phyloP scores from a whole-genome alignment of 2,888 invertebrate species.

The Trypoxylon attenuatum region DNA sequence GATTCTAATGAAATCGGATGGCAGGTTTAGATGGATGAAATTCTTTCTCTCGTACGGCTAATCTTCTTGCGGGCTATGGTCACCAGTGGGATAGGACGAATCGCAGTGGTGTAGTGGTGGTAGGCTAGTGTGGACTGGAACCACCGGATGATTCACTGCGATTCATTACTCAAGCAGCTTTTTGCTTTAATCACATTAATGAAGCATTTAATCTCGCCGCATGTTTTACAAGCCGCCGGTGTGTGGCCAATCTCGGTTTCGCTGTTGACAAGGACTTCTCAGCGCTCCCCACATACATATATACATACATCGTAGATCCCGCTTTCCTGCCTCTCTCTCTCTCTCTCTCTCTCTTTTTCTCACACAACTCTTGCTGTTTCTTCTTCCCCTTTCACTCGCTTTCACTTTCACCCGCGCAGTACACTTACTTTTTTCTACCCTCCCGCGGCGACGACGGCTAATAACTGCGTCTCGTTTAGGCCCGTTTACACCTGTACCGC shows the following conservation, averaged over 20 bases:
- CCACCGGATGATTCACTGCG: conserved; percentile 69
- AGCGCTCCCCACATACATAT: conserved; percentile 29
- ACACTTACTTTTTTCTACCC: conserved; percentile 51
- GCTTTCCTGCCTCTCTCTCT: conserved; percentile 16
- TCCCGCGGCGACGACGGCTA: conserved; percentile 59
- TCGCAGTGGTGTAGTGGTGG: not conserved
- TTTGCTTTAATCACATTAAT: conserved; percentile 75
- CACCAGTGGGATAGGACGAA: too few relatives aligned
- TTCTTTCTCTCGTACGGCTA: too few relatives aligned
- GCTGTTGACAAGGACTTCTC: conserved; percentile 67
- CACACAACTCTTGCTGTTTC: too few relatives aligned
- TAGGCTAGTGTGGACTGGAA: conserved; percentile 2
- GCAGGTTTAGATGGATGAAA: too few relatives aligned
- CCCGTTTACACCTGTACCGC: conserved; percentile 67
- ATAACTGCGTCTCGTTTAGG: conserved; percentile 67
- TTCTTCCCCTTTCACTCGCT: conserved; percentile 14
- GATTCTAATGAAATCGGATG: too few relatives aligned
- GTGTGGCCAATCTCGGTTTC: conserved; percentile 69
- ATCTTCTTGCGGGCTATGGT: too few relatives aligned
- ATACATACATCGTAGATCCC: too few relatives aligned
- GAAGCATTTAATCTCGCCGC: conserved; percentile 74
- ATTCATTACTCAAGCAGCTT: conserved; percentile 73
- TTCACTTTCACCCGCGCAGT: conserved; percentile 34
- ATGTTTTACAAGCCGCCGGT: conserved; percentile 73
- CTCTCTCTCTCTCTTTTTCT: conserved; percentile 3